Evolutionary conservation across 2,888 invertebrate genomes (phyloP).

Genomic region (Cordylochernes scorpioides): DNA sequence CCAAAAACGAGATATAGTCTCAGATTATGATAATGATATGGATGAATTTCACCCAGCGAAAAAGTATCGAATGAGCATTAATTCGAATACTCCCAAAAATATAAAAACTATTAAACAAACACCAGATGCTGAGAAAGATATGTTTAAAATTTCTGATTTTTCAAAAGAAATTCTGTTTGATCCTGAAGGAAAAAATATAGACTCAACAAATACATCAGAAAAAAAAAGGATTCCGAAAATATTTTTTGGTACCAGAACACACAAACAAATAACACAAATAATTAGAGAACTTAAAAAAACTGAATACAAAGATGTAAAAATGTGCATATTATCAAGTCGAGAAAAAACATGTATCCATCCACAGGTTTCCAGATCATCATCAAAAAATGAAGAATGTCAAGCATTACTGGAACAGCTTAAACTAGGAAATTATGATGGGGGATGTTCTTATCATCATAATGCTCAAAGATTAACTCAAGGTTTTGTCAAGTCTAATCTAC

Average conservation of each 20-base stretch:
- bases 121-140: not conserved
- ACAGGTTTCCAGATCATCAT: slow-evolving; percentile 21
- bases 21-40: slow-evolving; percentile 3
- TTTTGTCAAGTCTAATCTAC: slow-evolving; percentile 5
- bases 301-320: slow-evolving; percentile 83
- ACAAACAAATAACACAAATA: slow-evolving; percentile 51
- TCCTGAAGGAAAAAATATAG: no score
- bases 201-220: no score
- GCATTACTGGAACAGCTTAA: slow-evolving; percentile 32
- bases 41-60: slow-evolving; percentile 6
- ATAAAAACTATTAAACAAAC: not conserved
- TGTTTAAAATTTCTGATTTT: no score
- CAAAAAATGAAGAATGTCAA: slow-evolving; percentile 39
- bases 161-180: no score
- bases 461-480: slow-evolving; percentile 16
- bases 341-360: slow-evolving; percentile 33
- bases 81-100: not conserved
- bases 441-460: slow-evolving; percentile 17
- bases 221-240: slow-evolving; percentile 41
- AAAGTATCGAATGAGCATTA: slow-evolving; percentile 3
- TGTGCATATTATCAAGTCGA: slow-evolving; percentile 41
- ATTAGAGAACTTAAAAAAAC: slow-evolving; percentile 41
- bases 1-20: slow-evolving; percentile 2
- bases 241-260: slow-evolving; percentile 39
- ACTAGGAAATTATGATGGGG: slow-evolving; percentile 17